Evolutionary conservation across 2,797 vertebrate genomes (phyloP).

Genomic region (Falco biarmicus): DNA sequence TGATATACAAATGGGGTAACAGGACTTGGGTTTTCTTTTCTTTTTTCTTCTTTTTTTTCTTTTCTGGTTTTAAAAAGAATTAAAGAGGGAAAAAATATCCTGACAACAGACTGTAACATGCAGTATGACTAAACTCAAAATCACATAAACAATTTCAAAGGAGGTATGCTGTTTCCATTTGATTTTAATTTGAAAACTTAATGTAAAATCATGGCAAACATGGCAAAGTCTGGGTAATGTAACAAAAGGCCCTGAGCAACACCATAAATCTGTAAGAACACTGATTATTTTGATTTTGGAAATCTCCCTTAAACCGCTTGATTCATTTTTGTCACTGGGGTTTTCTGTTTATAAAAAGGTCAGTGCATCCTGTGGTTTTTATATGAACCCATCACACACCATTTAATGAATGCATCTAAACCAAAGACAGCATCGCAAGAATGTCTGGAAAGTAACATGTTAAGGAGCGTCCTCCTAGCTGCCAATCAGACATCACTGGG

Average conservation of each 20-base stretch:
- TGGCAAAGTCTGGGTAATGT: slow-evolving; percentile 11
- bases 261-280: slow-evolving; percentile 57
- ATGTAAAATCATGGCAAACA: slow-evolving; percentile 33
- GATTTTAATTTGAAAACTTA: slow-evolving; percentile 38
- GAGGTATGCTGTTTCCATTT: slow-evolving; percentile 12
- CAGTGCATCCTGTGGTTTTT: slow-evolving; percentile 49
- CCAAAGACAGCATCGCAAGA: not conserved
- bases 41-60: not conserved
- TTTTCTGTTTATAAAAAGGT: slow-evolving; percentile 42
- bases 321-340: slow-evolving; percentile 58
- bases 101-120: slow-evolving; percentile 10
- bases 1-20: slow-evolving; percentile 1
- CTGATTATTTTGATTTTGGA: slow-evolving; percentile 64
- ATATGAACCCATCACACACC: slow-evolving; percentile 27
- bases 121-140: slow-evolving; percentile 36
- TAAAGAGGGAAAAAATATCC: not conserved
- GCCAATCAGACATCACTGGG: slow-evolving; percentile 93
- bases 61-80: not conserved
- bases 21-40: not conserved
- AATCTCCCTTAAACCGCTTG: slow-evolving; percentile 52
- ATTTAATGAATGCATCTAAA: slow-evolving; percentile 38
- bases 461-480: not conserved
- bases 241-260: slow-evolving; percentile 67
- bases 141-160: slow-evolving; percentile 34
- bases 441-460: slow-evolving; percentile 18